Evolutionary conservation across 2,888 invertebrate genomes (phyloP).

Genomic region (Dendrolimus houi): DNA sequence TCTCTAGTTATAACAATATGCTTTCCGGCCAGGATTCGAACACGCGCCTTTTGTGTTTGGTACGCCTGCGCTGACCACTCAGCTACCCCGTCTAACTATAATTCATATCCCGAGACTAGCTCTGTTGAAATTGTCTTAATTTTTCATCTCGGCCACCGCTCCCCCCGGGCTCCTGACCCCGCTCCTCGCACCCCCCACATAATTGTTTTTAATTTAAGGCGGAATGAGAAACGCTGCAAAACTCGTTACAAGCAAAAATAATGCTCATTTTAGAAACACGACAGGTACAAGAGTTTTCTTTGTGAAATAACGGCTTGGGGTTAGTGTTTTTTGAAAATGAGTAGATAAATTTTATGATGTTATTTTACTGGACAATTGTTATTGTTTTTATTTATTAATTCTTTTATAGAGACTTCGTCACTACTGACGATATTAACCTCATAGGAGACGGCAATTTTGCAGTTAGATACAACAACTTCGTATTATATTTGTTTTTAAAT

Average conservation of each 20-base stretch:
- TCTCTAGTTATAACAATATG: too few relatives aligned
- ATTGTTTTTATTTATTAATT: too few relatives aligned
- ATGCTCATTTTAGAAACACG: conserved; percentile 26
- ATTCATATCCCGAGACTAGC: conserved; percentile 26
- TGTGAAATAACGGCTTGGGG: background rate
- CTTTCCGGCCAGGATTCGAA: too few relatives aligned
- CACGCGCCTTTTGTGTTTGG: too few relatives aligned
- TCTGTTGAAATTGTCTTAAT: conserved; percentile 70
- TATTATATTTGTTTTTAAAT: too few relatives aligned
- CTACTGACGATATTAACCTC: too few relatives aligned
- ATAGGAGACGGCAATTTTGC: too few relatives aligned
- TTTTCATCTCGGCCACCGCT: conserved; percentile 61
- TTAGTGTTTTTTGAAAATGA: background rate
- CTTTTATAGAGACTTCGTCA: too few relatives aligned
- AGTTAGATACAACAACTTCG: too few relatives aligned
- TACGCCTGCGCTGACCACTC: too few relatives aligned
- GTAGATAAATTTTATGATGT: background rate
- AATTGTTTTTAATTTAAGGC: conserved; percentile 73
- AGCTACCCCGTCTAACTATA: background rate
- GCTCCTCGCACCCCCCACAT: conserved; percentile 34
- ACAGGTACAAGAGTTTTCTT: conserved; percentile 15
- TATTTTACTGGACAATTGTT: too few relatives aligned
- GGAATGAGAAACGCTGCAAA: conserved; percentile 40
- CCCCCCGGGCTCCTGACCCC: conserved; percentile 25
- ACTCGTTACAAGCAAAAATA: conserved; percentile 49